A percentile compares a stretch with the other conserved stretches of the same genome.
Conservation (phyloP, 1,140 invertebrate genomes). For the Polyergus mexicanus region DNA sequence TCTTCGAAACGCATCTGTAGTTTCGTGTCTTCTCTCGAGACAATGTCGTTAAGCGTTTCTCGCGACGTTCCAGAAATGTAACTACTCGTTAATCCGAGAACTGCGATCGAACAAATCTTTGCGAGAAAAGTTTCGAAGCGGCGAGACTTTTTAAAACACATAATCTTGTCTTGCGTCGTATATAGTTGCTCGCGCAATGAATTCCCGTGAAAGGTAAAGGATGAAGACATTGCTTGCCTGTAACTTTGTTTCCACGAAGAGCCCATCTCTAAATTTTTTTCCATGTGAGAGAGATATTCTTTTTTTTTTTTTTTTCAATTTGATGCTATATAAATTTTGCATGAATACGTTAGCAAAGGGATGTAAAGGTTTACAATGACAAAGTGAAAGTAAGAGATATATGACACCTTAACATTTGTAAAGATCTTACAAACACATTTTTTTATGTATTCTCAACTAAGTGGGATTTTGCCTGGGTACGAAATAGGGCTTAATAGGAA, state of each 20-base stretch:
- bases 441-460: not conserved
- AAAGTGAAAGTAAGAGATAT: not conserved
- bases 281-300: not conserved
- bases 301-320: no score
- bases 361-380: not conserved
- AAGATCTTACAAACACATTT: not conserved
- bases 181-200: not conserved
- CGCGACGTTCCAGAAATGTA: not conserved
- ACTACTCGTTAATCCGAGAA: conserved; percentile 6
- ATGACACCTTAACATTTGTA: no score
- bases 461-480: no score
- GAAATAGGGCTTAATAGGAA: no score
- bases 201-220: not conserved
- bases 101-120: not conserved
- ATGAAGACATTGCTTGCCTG: not conserved
- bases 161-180: no score
- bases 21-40: not conserved
- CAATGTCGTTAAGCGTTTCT: conserved; percentile 21
- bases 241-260: not conserved
- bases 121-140: not conserved
- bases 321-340: not conserved
- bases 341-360: no score
- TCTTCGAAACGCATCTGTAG: not conserved
- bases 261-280: not conserved
- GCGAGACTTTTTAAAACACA: not conserved